Conservation (phyloP, 2,113 vertebrate genomes). For the Electrona antarctica region DNA sequence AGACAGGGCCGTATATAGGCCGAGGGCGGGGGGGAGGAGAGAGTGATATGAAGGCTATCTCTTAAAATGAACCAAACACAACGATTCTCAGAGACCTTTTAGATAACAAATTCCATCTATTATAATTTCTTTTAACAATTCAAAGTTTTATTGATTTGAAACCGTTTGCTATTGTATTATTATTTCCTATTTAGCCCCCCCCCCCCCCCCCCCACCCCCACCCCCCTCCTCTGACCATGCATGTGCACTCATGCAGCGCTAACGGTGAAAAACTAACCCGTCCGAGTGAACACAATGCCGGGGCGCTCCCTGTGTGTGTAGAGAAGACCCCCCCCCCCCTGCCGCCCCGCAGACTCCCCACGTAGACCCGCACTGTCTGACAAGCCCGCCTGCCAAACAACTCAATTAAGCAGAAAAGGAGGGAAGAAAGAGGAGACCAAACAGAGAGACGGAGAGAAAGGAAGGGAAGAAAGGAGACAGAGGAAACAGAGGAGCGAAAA, state of each 20-base stretch:
- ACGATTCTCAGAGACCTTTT: too few species aligned
- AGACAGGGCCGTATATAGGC: too few species aligned
- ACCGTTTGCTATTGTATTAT: not conserved
- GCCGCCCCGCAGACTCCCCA: conserved; percentile 76
- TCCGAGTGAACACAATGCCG: conserved; percentile 74
- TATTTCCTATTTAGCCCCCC: not conserved
- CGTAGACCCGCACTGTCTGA: conserved; percentile 76
- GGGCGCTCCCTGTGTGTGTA: conserved; percentile 48
- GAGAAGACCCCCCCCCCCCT: conserved; percentile 33
- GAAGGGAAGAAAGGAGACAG: conserved; percentile 67
- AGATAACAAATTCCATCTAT: too few species aligned
- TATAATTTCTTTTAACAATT: too few species aligned
- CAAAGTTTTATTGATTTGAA: too few species aligned
- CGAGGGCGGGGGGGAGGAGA: too few species aligned
- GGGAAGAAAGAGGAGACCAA: conserved; percentile 76
- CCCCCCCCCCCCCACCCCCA: conserved; percentile 2
- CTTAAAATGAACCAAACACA: too few species aligned
- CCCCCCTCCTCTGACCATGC: conserved; percentile 52
- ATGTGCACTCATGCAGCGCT: conserved; percentile 76
- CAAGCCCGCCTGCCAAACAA: conserved; percentile 82
- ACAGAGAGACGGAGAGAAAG: conserved; percentile 71
- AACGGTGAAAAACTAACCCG: conserved; percentile 84
- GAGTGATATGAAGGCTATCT: too few species aligned
- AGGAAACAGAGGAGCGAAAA: conserved; percentile 66
- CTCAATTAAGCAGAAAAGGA: conserved; percentile 84